Conservation (phyloP, 2,797 vertebrate species). For the Microchirus variegatus region DNA sequence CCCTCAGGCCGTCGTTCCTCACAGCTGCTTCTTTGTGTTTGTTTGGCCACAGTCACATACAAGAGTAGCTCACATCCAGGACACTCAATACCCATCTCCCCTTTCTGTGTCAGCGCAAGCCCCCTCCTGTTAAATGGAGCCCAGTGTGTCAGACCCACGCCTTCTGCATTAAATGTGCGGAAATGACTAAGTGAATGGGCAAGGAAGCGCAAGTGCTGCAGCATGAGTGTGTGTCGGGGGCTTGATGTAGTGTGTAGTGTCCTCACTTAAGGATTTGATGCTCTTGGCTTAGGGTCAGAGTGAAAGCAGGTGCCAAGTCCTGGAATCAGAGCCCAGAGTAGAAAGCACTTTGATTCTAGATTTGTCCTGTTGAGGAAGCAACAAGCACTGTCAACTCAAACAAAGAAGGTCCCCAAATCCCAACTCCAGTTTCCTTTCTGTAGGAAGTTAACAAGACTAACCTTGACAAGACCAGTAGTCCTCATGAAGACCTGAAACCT, state of each 20-base stretch:
- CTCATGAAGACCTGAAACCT: no score
- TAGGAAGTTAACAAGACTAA: no score
- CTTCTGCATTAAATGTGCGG: conserved; percentile 36
- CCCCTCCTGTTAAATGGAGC: conserved; percentile 42
- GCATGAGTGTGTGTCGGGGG: conserved; percentile 35
- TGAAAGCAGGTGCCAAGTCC: conserved; percentile 79
- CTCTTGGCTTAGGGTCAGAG: conserved; percentile 81
- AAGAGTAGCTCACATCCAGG: conserved; percentile 30
- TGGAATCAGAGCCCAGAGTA: conserved; percentile 79
- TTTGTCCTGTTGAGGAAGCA: conserved; percentile 68
- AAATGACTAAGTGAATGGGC: conserved; percentile 60
- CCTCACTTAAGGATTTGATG: conserved; percentile 61
- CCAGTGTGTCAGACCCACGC: conserved; percentile 42
- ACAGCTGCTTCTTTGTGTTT: conserved; percentile 45
- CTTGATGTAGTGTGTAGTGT: conserved; percentile 43
- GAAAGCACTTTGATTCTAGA: conserved; percentile 82
- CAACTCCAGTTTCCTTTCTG: no score
- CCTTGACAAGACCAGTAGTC: no score
- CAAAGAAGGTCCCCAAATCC: no score
- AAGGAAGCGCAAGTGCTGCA: conserved; percentile 32
- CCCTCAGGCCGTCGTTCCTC: conserved; percentile 32
- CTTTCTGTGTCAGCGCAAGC: conserved; percentile 15
- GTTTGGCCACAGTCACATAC: conserved; percentile 21
- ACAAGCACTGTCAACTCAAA: no score
- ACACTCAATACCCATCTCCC: conserved; percentile 34